phyloP scores from a whole-genome alignment of 2,888 invertebrate species.

The Sminthurinus aureus region DNA sequence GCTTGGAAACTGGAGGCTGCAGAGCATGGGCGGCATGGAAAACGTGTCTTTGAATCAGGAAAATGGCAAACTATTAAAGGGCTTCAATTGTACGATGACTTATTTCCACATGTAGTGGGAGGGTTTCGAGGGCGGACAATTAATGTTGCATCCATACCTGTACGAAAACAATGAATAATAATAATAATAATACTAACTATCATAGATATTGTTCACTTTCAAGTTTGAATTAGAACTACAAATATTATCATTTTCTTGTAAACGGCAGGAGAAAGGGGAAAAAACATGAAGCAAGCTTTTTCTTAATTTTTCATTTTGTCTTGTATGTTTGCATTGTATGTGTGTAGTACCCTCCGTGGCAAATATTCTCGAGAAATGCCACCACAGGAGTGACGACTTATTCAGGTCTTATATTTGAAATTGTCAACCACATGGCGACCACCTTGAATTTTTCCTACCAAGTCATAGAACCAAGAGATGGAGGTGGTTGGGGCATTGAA shows the following conservation, averaged over 20 bases:
- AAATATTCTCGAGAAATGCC: slow-evolving; percentile 70
- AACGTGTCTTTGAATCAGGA: slow-evolving; percentile 54
- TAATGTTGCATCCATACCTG: slow-evolving; percentile 80
- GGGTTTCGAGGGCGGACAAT: slow-evolving; percentile 79
- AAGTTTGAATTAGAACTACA: neutral
- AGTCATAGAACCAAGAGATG: slow-evolving; percentile 60
- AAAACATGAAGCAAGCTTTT: neutral
- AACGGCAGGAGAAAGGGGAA: too few relatives aligned
- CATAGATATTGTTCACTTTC: neutral
- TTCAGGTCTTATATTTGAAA: slow-evolving; percentile 79
- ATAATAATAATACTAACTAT: neutral
- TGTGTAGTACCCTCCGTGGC: slow-evolving; percentile 86
- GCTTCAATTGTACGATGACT: slow-evolving; percentile 66
- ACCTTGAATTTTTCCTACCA: slow-evolving; percentile 81
- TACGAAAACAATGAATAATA: slow-evolving; percentile 64
- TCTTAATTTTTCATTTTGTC: slow-evolving; percentile 9
- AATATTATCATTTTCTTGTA: neutral
- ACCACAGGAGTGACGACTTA: slow-evolving; percentile 69
- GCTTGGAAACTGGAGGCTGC: slow-evolving; percentile 53
- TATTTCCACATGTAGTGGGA: slow-evolving; percentile 81
- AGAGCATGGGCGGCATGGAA: slow-evolving; percentile 53
- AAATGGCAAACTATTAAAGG: slow-evolving; percentile 53
- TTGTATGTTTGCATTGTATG: neutral
- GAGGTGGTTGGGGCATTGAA: slow-evolving; percentile 59
- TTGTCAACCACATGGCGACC: slow-evolving; percentile 76